These are phyloP conservation scores for Nothura maculosa DNA, from an alignment of 2,797 vertebrate species.

Conservation along the genomic window DNA sequence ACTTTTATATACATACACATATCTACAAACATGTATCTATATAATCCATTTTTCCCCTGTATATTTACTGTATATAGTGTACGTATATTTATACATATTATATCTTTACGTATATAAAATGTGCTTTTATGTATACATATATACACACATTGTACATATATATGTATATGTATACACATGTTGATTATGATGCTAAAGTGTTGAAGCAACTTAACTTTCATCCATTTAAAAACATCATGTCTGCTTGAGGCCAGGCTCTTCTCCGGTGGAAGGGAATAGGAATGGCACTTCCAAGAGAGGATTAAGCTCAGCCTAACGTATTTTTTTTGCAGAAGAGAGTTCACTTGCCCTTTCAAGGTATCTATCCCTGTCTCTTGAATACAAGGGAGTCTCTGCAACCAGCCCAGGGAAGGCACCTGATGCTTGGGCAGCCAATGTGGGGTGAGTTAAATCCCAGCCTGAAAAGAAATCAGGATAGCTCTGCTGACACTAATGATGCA, in stretches of 20 bases:
- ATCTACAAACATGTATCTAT: neutral
- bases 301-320: neutral
- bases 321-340: neutral
- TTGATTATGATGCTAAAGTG: neutral
- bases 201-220: neutral
- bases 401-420: neutral
- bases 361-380: neutral
- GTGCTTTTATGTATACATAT: neutral
- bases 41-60: neutral
- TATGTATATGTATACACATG: neutral
- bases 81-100: neutral
- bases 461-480: neutral
- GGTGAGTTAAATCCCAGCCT: neutral
- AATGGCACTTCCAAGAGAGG: neutral
- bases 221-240: neutral
- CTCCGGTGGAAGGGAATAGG: neutral
- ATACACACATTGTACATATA: no score
- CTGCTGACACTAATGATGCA: neutral
- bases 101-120: neutral
- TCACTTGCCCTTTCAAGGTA: rapidly evolving
- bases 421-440: neutral
- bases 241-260: neutral
- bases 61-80: neutral
- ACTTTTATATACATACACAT: neutral
- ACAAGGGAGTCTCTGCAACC: neutral